A percentile compares a stretch with the other conserved stretches of the same genome.
Evolutionary conservation across 2,888 invertebrate genomes (phyloP).

Genomic region (Vandiemenella viatica): DNA sequence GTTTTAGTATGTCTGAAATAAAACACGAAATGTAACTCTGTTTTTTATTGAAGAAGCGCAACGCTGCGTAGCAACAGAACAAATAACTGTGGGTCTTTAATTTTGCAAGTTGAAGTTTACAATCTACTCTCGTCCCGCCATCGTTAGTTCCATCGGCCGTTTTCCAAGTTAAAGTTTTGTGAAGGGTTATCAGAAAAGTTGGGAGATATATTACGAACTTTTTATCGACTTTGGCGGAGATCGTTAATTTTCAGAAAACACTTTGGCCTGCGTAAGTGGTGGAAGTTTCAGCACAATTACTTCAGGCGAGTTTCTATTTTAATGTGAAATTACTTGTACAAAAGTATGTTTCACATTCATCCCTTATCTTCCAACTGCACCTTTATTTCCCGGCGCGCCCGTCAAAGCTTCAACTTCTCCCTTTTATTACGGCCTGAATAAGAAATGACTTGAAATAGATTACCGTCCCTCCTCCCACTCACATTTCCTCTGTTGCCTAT

Average conservation of each 20-base stretch:
- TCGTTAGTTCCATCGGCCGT: too few species aligned
- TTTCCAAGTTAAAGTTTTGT: neutral
- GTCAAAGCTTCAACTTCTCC: conserved; percentile 10
- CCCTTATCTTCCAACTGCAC: neutral
- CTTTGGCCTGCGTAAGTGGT: neutral
- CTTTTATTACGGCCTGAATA: conserved; percentile 21
- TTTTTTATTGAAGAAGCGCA: too few species aligned
- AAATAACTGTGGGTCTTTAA: too few species aligned
- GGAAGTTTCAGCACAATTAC: neutral
- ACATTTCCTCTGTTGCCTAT: conserved; percentile 11
- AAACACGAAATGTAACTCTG: too few species aligned
- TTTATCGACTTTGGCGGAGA: neutral
- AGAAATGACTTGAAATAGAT: conserved; percentile 21
- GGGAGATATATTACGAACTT: neutral
- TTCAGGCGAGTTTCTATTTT: neutral
- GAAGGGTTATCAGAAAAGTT: neutral
- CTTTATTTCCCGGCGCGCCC: conserved; percentile 8
- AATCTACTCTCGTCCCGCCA: too few species aligned
- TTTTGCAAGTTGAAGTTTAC: too few species aligned
- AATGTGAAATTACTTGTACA: too few species aligned
- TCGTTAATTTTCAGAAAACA: neutral
- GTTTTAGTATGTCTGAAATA: too few species aligned
- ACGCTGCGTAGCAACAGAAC: too few species aligned
- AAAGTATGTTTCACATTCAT: neutral
- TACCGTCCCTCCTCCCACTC: conserved; percentile 16